These are phyloP conservation scores for Schizotus pectinicornis DNA, from an alignment of 2,888 invertebrate genomes.

Conservation along the genomic window DNA sequence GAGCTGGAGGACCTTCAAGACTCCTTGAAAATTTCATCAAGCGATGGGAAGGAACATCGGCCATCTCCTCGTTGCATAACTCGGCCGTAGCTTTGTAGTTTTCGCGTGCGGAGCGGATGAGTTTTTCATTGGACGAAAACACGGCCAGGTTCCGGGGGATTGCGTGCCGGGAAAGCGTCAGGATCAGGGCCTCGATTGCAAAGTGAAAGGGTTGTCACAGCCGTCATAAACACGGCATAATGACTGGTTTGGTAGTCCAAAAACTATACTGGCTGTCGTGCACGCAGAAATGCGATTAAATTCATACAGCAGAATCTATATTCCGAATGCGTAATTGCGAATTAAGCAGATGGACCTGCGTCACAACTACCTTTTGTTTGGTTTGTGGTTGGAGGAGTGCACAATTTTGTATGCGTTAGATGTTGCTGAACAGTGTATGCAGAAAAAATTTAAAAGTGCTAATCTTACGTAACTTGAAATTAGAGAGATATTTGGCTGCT, in stretches of 20 bases:
- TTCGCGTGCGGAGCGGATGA: constrained; percentile 10
- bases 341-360: too few species aligned
- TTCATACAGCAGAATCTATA: too few species aligned
- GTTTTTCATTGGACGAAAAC: constrained; percentile 13
- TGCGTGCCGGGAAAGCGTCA: constrained; percentile 4
- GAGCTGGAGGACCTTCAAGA: constrained; percentile 1
- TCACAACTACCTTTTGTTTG: too few species aligned
- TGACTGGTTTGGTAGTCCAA: neutral
- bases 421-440: too few species aligned
- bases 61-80: constrained; percentile 3
- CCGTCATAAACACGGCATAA: constrained; percentile 5
- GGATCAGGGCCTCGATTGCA: constrained; percentile 3
- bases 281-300: neutral
- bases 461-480: too few species aligned
- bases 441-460: too few species aligned
- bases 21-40: neutral
- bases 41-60: neutral
- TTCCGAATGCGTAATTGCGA: too few species aligned
- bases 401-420: too few species aligned
- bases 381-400: too few species aligned
- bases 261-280: neutral
- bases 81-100: constrained; percentile 4
- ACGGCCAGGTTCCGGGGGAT: constrained; percentile 16
- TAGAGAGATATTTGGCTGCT: too few species aligned
- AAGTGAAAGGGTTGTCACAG: constrained; percentile 14